phyloP scores from a whole-genome alignment of 2,113 vertebrate species.

The Procapra przewalskii region DNA sequence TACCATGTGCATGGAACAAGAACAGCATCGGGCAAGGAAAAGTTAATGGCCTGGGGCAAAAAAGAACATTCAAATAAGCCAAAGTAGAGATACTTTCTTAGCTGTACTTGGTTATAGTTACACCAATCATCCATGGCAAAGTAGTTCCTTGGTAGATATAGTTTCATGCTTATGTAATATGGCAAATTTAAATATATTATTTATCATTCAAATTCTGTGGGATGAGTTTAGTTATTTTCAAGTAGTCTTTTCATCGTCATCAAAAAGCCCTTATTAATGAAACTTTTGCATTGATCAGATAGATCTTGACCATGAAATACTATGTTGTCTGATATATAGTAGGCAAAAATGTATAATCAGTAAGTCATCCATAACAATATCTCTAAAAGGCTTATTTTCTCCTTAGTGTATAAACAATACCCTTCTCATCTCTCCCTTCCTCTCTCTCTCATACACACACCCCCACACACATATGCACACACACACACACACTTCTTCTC shows the following conservation, averaged over 20 bases:
- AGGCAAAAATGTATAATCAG: neutral
- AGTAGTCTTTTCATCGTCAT: neutral
- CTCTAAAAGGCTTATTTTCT: neutral
- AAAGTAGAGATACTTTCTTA: neutral
- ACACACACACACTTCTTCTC: neutral
- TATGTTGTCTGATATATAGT: neutral
- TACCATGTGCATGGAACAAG: neutral
- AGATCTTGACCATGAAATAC: neutral
- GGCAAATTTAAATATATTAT: neutral
- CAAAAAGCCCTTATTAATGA: neutral
- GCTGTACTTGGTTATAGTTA: neutral
- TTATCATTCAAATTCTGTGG: neutral
- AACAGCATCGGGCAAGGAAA: neutral
- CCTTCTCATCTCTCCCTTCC: neutral
- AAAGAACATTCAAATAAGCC: neutral
- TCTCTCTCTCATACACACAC: accelerated
- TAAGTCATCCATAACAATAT: neutral
- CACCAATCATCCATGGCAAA: neutral
- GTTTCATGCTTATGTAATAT: neutral
- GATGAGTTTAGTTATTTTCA: neutral
- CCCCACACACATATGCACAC: neutral
- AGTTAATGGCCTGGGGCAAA: neutral
- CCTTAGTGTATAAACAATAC: neutral
- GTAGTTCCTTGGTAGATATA: neutral
- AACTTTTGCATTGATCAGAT: neutral